Evolutionary conservation across 2,888 invertebrate genomes (phyloP), one percentile per base, ranked within the genome.

Genomic region (Chrysolina oricalcia): DNA sequence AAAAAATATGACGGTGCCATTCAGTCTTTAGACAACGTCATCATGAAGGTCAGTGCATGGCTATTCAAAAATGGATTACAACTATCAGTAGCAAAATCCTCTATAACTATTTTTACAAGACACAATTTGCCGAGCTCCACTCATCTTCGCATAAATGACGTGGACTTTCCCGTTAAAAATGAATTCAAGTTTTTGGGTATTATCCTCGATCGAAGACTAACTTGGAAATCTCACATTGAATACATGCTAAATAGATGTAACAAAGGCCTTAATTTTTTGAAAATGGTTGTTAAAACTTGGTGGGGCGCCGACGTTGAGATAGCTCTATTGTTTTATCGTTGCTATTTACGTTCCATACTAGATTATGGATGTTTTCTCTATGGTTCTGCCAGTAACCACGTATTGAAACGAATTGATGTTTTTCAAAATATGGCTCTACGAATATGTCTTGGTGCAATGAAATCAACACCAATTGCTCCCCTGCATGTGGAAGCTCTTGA

Each of bases 361-460:
- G 68, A 68, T 21, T 68, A 50, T 9, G 68, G 68, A 23, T 53
- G 68, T n/a, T 35, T 53, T 50, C 35, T 68, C n/a, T 68, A 68
- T 53, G 68, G 68, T n/a, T 53, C 50, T 40, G 68, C 68, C 10
- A 27, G 19, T 27, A 68, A 68, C n/a, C 17, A 11, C 27, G 23
- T 53, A 2, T 40, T 53, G 23, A 68, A 50, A 53, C 23, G n/a
- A 21, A 53, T 67, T 46, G 48, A 53, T 6, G 53, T 53, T 21
- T 13, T 68, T 53, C 50, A 68, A 27, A 43, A 43, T 48, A 46
- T 21, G 15, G 27, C 8, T 21, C 23, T 67, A 1, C 46, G 48
- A 23, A 27, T 62, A 11, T 62, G 62, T n/a, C 27, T 62, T 10
- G 23, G 19, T 13, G 23, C 27, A 62, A 21, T 62, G 11, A 62